Base-by-base conservation (phyloP, 2,888 invertebrate species). In the Phengaris arion region DNA sequence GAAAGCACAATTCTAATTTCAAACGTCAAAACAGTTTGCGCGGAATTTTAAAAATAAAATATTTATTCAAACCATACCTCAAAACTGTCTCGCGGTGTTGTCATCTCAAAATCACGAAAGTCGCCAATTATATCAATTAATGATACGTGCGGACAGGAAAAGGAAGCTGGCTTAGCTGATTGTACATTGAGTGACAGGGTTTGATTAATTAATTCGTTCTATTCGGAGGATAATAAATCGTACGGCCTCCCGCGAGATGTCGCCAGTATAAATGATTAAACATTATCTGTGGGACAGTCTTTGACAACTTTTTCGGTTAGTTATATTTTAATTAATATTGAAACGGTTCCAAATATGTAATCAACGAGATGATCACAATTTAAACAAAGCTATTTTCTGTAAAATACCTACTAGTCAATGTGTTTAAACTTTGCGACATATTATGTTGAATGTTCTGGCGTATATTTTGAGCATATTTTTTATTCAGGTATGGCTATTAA, bases 111-210 rank as follows among this genome's bases (percentile, higher is more conserved):
- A 87, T 85, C 83, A 79, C 81, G 81, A 85, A 84, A 83, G 83
- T 85, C 89, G 91, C 91, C 92, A 93, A 93, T 92, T 92, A 92
- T 89, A 88, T 89, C 92, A 91, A 91, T 92, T 91, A 92, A 93
- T 91, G 89, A 82, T 88, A 90, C 89, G 89, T 88, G 89, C 84
- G 84, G 89, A 90, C 92, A 91, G 92, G 92, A 93, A 92, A 89
- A 89, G 92, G 92, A 93, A 93, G 85, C 88, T 82, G 82, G 87
- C 82, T 91, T 88, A 89, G 89, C 86, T 81, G 91, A 92, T 92
- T 90, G 89, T 91, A 85, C 85, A 84, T 86, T 91, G 91, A 92
- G 82, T 89, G 92, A 91, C 92, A 89, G 92, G 88, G 82, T 89
- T 92, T 92, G 92, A 93, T 93, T 93, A 93, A 93, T 93, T 93